A percentile compares a stretch with the other conserved stretches of the same genome.
Evolutionary conservation across 2,888 invertebrate species (phyloP).

Genomic region (Allophyes oxyacanthae): DNA sequence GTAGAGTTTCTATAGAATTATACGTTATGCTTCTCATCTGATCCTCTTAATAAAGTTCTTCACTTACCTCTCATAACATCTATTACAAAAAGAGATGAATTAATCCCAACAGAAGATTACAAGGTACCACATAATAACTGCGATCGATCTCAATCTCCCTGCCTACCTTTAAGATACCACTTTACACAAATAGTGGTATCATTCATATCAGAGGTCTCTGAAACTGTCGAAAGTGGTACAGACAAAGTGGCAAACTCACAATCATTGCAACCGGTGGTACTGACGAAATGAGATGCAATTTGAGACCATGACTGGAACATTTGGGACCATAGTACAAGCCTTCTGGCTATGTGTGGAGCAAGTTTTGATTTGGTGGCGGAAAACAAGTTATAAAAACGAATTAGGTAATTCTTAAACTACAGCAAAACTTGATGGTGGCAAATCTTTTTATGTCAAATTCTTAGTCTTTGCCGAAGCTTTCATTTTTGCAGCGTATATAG

Average conservation of each 20-base stretch:
- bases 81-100: not conserved
- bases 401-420: too few relatives aligned
- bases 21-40: too few relatives aligned
- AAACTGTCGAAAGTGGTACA: conserved; percentile 57
- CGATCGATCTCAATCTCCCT: conserved; percentile 37
- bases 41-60: not conserved
- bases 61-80: not conserved
- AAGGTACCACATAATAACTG: conserved; percentile 21
- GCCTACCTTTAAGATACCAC: conserved; percentile 26
- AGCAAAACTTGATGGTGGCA: too few relatives aligned
- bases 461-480: too few relatives aligned
- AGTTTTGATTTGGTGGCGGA: conserved; percentile 42
- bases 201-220: conserved; percentile 49
- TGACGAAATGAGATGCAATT: conserved; percentile 83
- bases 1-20: too few relatives aligned
- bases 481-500: too few relatives aligned
- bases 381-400: not conserved
- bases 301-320: conserved; percentile 82
- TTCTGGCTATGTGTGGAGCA: conserved; percentile 63
- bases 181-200: conserved; percentile 40
- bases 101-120: conserved; percentile 35
- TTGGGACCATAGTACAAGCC: conserved; percentile 73
- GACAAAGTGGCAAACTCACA: conserved; percentile 75
- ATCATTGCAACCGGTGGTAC: conserved; percentile 76
- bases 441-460: too few relatives aligned